Percentiles rank a stretch among this genome's conserved stretches.
Conservation (phyloP, 2,888 invertebrate genomes). For the Merodon equestris region DNA sequence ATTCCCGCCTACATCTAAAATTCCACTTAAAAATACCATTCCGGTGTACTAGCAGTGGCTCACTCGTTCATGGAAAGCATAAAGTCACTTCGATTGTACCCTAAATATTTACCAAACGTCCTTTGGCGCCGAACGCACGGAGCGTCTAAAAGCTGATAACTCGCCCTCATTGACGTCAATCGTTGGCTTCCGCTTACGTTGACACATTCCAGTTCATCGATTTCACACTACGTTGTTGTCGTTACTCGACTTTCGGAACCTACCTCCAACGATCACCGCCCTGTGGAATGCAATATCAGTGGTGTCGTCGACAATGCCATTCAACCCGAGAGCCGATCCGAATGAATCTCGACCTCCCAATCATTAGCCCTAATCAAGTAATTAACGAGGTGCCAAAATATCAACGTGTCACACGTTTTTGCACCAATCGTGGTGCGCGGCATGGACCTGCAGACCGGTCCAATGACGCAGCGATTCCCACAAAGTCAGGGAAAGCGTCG, state of each 20-base stretch:
- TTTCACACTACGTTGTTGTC: slow-evolving; percentile 1
- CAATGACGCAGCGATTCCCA: slow-evolving; percentile 53
- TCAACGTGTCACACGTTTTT: slow-evolving; percentile 57
- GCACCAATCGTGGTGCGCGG: slow-evolving; percentile 41
- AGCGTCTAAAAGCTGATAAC: slow-evolving; percentile 31
- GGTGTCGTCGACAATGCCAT: slow-evolving; percentile 11
- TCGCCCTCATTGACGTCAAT: slow-evolving; percentile 47
- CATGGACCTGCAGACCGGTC: not conserved
- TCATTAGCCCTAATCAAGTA: slow-evolving; percentile 60
- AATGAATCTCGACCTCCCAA: slow-evolving; percentile 45
- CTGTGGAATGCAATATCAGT: slow-evolving; percentile 29
- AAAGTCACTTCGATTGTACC: slow-evolving; percentile 17
- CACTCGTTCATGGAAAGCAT: not conserved
- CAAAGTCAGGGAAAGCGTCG: slow-evolving; percentile 20
- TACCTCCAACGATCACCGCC: slow-evolving; percentile 18
- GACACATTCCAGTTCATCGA: slow-evolving; percentile 12
- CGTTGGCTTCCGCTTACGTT: slow-evolving; percentile 45
- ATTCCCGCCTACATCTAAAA: not conserved
- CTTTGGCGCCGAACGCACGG: slow-evolving; percentile 18
- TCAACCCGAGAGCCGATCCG: slow-evolving; percentile 4
- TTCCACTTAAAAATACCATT: slow-evolving; percentile 22
- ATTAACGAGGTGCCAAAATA: slow-evolving; percentile 68
- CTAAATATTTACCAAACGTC: slow-evolving; percentile 39
- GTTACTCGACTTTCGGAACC: not conserved
- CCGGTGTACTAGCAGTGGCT: slow-evolving; percentile 5